Conservation (phyloP, 2,113 vertebrate genomes). For the Dicerorhinus sumatrensis region DNA sequence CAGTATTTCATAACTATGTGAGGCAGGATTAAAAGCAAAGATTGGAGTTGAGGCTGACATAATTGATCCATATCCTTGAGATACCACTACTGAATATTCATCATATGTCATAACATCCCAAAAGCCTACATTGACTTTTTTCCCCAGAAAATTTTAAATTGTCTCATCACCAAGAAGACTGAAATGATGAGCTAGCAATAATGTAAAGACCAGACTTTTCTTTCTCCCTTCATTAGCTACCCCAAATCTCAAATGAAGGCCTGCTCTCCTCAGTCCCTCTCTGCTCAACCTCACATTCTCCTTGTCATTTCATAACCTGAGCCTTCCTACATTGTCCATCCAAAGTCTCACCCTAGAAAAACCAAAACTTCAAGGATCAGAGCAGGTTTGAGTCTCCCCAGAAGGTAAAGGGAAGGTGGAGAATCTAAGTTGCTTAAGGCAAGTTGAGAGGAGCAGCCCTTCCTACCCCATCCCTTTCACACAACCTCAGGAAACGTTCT, state of each 20-base stretch:
- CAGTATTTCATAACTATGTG: background rate
- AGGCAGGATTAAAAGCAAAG: background rate
- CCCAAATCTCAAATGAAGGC: background rate
- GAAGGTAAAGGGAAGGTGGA: background rate
- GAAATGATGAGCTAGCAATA: background rate
- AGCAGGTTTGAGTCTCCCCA: background rate
- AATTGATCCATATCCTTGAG: background rate
- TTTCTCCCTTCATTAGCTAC: background rate
- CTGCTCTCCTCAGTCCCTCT: accelerated
- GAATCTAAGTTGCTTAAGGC: background rate
- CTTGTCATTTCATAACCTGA: background rate
- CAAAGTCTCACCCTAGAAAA: background rate
- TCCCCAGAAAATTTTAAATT: background rate
- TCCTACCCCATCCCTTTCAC: background rate
- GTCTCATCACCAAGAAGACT: background rate
- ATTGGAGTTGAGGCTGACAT: background rate
- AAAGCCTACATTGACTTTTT: background rate
- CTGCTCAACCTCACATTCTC: background rate
- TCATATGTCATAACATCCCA: background rate
- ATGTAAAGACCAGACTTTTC: background rate
- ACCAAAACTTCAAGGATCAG: background rate
- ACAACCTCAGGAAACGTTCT: background rate
- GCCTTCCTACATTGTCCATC: background rate
- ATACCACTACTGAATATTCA: background rate
- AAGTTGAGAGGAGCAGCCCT: background rate